Percentiles rank a stretch among this genome's conserved stretches.
These are phyloP conservation scores for Gryllus longicercus DNA, from an alignment of 2,888 invertebrate genomes.

Conservation along the genomic window DNA sequence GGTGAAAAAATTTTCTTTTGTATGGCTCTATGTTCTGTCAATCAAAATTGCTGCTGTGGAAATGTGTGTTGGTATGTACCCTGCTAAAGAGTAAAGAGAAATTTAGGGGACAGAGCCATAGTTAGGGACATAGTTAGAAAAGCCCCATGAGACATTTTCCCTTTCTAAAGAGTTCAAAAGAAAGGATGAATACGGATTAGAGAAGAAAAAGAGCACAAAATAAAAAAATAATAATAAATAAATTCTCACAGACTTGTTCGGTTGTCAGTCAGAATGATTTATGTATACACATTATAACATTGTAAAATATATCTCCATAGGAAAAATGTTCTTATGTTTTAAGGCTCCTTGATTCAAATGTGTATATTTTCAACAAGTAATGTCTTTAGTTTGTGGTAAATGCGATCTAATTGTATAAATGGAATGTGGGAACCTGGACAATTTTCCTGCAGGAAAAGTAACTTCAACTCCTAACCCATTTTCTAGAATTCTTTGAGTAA, in stretches of 20 bases:
- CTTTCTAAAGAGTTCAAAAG: not conserved
- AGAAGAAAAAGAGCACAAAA: not conserved
- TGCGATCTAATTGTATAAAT: not conserved
- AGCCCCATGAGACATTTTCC: not conserved
- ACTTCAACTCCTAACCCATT: not conserved
- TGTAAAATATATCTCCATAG: constrained; percentile 17
- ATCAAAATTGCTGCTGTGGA: too few species aligned
- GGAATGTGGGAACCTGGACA: not conserved
- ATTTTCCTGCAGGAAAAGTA: not conserved
- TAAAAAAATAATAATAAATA: not conserved
- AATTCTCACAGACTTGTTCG: not conserved
- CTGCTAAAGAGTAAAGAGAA: not conserved
- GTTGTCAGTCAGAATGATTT: not conserved
- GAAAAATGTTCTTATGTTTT: not conserved
- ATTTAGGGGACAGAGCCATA: not conserved
- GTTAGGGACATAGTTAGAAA: not conserved
- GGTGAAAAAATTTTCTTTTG: too few species aligned
- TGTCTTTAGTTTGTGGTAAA: not conserved
- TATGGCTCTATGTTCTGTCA: too few species aligned
- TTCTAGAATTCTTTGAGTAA: not conserved
- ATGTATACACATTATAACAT: not conserved
- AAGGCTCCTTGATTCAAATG: not conserved
- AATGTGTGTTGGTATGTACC: not conserved
- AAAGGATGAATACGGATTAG: not conserved
- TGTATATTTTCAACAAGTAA: constrained; percentile 4